These are phyloP conservation scores for Patella pellucida DNA, from an alignment of 2,888 invertebrate genomes.

Conservation along the genomic window DNA sequence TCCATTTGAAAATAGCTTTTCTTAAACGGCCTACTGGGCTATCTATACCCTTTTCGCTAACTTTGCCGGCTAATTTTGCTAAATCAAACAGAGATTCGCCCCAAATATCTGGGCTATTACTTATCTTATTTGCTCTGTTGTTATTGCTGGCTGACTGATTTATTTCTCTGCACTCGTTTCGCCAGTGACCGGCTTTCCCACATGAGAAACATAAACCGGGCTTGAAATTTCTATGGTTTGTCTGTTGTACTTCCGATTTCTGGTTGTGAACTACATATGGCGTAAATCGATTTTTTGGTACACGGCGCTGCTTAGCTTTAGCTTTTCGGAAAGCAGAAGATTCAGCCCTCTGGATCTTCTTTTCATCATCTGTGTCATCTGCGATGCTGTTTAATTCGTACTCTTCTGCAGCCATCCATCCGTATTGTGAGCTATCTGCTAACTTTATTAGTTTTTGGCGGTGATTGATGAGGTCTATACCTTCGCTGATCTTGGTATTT, in stretches of 20 bases:
- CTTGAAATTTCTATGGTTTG: not conserved
- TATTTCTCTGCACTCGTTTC: not conserved
- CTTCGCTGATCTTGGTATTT: not conserved
- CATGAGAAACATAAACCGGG: constrained; percentile 6
- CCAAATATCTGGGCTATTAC: no score
- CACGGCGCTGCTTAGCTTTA: not conserved
- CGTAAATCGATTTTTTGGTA: no score
- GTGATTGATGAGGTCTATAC: not conserved
- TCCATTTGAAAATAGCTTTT: no score
- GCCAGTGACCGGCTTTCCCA: constrained; percentile 10
- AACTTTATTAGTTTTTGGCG: constrained; percentile 8
- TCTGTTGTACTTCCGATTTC: not conserved
- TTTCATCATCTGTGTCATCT: constrained; percentile 23
- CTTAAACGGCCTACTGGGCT: no score
- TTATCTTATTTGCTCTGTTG: no score
- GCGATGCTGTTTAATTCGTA: constrained; percentile 17
- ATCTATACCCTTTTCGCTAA: no score
- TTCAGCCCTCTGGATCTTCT: constrained; percentile 14
- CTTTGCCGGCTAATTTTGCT: no score
- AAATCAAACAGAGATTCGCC: no score
- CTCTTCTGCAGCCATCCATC: constrained; percentile 8
- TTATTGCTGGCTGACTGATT: no score
- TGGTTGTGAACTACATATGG: no score
- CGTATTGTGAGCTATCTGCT: constrained; percentile 14
- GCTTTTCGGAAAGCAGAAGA: not conserved